Evolutionary conservation across 2,888 invertebrate genomes (phyloP), one percentile per base, ranked within the genome.

Genomic region (Chymomyza caudatula): DNA sequence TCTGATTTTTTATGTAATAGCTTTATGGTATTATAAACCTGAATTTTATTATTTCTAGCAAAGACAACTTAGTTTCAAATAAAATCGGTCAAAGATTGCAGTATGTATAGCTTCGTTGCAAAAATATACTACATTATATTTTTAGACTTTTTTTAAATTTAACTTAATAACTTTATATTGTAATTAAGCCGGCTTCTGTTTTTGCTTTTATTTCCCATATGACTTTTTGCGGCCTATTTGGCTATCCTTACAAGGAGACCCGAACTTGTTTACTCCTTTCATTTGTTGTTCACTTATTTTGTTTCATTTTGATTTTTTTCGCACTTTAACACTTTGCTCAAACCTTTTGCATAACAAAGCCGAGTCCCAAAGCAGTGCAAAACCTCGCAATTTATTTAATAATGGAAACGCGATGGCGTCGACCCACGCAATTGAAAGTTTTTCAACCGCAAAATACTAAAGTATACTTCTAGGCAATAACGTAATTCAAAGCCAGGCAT

Each of bases 391-490:
- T 80, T 83, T 85, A 82, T 80, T 82, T 80, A 80, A 80, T 80
- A 80, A 80, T 47, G n/a, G 44, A 47, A 71, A 67, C 73, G 73
- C 71, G 60, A 72, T 67, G 73, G 68, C 68, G 73, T 17, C 78
- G 64, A 79, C 81, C 84, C 76, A 78, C 84, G 86, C 84, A 81
- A 81, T 81, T 85, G 81, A 81, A 81, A 81, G 81, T 81, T 81
- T 80, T 84, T 72, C 81, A 81, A 81, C 81, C 81, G 81, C 86
- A 81, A 81, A 80, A 81, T 85, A 81, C 84, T 75, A 81, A 84
- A 81, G 71, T 84, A 84, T 85, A 83, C 84, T 81, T 81, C 78
- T 74, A 76, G 81, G 84, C 86, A 81, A 84, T 85, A 81, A 84
- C 84, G 81, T 86, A 74, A 81, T 81, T 81, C 86, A 81, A 85